A percentile compares a stretch with the other conserved stretches of the same genome.
Evolutionary conservation across 2,797 vertebrate genomes (phyloP).

Genomic region (Premnoplex brunnescens): DNA sequence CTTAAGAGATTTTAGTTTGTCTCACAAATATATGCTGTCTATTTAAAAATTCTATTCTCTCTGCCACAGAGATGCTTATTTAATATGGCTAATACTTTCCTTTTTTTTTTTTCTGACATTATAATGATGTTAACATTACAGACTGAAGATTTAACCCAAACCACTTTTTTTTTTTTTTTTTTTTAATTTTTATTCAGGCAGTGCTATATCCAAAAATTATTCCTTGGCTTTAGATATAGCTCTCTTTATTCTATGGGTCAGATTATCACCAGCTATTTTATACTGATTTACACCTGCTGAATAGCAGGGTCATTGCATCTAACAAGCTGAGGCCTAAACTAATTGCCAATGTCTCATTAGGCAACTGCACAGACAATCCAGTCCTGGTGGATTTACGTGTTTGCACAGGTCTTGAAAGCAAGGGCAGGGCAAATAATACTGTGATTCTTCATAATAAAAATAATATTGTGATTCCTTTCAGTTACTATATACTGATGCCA

Average conservation of each 20-base stretch:
- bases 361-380: not conserved
- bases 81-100: not conserved
- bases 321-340: conserved; percentile 20
- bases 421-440: not conserved
- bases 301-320: not conserved
- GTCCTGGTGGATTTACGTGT: not conserved
- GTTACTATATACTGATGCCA: not conserved
- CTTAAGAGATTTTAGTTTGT: not conserved
- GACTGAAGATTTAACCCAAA: not conserved
- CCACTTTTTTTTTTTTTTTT: not conserved
- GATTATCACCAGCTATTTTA: not conserved
- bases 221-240: not conserved
- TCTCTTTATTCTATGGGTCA: not conserved
- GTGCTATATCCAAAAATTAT: not conserved
- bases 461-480: not conserved
- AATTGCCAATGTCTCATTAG: not conserved
- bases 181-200: not conserved
- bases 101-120: not conserved
- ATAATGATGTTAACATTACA: not conserved
- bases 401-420: not conserved
- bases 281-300: not conserved
- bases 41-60: not conserved
- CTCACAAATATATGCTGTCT: not conserved
- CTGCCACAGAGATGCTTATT: not conserved
- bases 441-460: not conserved